Base-by-base conservation (phyloP, 2,888 invertebrate genomes). In the Magallana nippona region DNA sequence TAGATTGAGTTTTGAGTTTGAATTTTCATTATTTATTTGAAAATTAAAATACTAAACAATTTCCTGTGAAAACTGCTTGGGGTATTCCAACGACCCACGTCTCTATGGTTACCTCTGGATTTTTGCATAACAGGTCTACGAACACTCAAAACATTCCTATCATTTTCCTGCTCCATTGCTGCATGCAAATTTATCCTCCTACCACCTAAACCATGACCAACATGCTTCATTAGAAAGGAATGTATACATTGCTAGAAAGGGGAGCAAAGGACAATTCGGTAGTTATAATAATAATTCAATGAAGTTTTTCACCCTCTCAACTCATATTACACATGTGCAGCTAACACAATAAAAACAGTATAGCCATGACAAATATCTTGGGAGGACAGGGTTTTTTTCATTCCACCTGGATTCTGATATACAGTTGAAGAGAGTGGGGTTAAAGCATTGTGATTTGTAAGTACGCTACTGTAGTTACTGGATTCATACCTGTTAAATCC, bases 141-240 rank as follows among this genome's bases (percentile, higher is more conserved):
- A 71, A 78, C 55, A 78, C 22, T 60, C 60, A 55, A 19, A 60
- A 80, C 63, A 80, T 83, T 80, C 83, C 83, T 79, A 79, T 57
- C 27, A 57, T 55, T 55, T 55, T 63, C 84, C 82, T 56, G 55
- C 57, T 84, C 84, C 82, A 79, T 62, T 44, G 78, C 77, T 44
- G 82, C 84, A 84, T 84, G 84, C 84, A 84, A 55, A 71, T 44
- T 62, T 63, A 84, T 81, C 58, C 84, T 79, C 78, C 56, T 78
- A 44, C 60, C 77, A 78, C 82, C 79, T 79, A 82, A 62, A 84
- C 81, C 62, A 71, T 17, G 71, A 71, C 71, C 79, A 80, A 83
- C 79, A 79, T 83, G 62, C 56, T 57, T 22, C 57, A 57, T 79
- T 27, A 56, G 19, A 57, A 17, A 27, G 10, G 19, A 22, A 56